phyloP scores from a whole-genome alignment of 2,888 invertebrate genomes.

The Hydrotaea cyrtoneurina region DNA sequence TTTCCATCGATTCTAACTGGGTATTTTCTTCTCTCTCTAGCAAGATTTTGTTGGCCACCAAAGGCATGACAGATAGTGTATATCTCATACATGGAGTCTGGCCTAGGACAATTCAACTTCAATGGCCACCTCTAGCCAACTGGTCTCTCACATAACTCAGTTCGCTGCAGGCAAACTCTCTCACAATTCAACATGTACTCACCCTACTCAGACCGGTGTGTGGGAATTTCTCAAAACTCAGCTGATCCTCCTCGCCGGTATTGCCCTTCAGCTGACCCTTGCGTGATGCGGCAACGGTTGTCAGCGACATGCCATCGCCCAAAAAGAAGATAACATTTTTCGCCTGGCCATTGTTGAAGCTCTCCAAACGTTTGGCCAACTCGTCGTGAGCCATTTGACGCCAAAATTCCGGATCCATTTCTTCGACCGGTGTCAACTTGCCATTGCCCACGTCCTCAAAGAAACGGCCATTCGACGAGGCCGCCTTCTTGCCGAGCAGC shows the following conservation, averaged over 20 bases:
- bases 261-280: conserved; percentile 83
- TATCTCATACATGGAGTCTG: too few relatives aligned
- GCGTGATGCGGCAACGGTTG: conserved; percentile 85
- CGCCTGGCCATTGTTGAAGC: conserved; percentile 66
- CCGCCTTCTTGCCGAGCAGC: background rate
- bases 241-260: conserved; percentile 83
- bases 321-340: conserved; percentile 76
- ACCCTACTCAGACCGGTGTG: conserved; percentile 85
- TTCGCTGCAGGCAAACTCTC: too few relatives aligned
- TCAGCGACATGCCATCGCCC: conserved; percentile 87
- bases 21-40: too few relatives aligned
- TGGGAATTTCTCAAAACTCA: conserved; percentile 85
- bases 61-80: too few relatives aligned
- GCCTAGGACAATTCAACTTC: too few relatives aligned
- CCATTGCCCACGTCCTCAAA: conserved; percentile 5
- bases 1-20: too few relatives aligned
- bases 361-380: conserved; percentile 67
- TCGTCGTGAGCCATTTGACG: conserved; percentile 69
- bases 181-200: too few relatives aligned
- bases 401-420: conserved; percentile 67
- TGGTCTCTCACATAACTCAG: too few relatives aligned
- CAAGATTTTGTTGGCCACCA: too few relatives aligned
- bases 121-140: too few relatives aligned
- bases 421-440: conserved; percentile 37
- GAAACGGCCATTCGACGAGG: too few relatives aligned